These are phyloP conservation scores for Nematopogon swammerdamellus DNA, from an alignment of 2,888 invertebrate species.

Conservation along the genomic window DNA sequence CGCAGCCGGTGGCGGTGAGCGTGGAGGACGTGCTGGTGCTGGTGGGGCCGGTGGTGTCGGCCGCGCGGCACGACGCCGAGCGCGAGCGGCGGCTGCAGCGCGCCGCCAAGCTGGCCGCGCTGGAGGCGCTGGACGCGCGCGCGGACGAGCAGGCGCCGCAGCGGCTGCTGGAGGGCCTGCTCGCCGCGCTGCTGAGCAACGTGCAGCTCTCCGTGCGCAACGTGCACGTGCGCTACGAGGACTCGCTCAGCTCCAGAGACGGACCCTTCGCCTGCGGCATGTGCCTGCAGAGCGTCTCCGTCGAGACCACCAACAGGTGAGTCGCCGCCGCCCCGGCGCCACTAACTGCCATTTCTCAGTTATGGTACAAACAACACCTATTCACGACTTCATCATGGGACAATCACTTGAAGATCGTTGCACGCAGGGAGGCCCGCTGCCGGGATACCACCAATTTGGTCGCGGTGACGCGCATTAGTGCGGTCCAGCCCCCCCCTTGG, in stretches of 20 bases:
- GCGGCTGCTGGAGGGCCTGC: slow-evolving; percentile 67
- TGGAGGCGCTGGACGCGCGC: slow-evolving; percentile 63
- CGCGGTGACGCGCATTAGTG: too few relatives aligned
- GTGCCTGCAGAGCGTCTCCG: slow-evolving; percentile 72
- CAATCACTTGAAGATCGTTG: too few relatives aligned
- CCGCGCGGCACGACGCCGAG: slow-evolving; percentile 67
- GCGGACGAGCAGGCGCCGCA: slow-evolving; percentile 47
- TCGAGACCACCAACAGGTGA: slow-evolving; percentile 78
- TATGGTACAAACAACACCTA: too few relatives aligned
- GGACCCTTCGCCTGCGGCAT: slow-evolving; percentile 71
- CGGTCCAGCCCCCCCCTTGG: too few relatives aligned
- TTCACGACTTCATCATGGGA: too few relatives aligned
- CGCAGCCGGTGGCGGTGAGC: slow-evolving; percentile 67
- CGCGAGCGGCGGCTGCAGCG: slow-evolving; percentile 68
- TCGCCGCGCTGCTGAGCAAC: slow-evolving; percentile 75
- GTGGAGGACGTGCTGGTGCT: slow-evolving; percentile 75
- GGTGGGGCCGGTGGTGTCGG: slow-evolving; percentile 70
- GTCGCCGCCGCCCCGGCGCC: too few relatives aligned
- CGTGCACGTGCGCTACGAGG: slow-evolving; percentile 80
- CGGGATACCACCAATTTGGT: too few relatives aligned
- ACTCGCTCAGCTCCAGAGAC: slow-evolving; percentile 62
- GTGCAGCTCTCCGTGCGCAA: slow-evolving; percentile 75
- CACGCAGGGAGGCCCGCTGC: too few relatives aligned
- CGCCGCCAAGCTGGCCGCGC: slow-evolving; percentile 68
- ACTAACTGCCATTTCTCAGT: too few relatives aligned